Evolutionary conservation across 2,888 invertebrate genomes (phyloP), one percentile per base, ranked within the genome.

Genomic region (Corythucha ciliata): DNA sequence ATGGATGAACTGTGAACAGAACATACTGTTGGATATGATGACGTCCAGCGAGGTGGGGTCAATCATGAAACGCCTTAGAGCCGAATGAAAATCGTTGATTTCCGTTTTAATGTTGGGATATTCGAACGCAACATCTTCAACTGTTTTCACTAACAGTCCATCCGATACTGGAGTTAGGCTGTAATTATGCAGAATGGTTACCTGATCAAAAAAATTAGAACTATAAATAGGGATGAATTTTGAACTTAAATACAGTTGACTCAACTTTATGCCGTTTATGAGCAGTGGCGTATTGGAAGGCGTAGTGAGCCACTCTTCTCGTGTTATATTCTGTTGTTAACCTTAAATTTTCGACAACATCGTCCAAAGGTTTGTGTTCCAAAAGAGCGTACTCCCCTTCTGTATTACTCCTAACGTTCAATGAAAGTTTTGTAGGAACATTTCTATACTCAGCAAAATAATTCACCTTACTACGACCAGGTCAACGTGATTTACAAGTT

Each of bases 361-460:
- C 42, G 4, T 25, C 16, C 10, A 14, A 10, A 10, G 40, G 40
- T 34, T 41, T 18, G 21, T 50, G 50, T 36, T 50, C 50, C 42
- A 50, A 32, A 7, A 50, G 21, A 7, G 41, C 22, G 25, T 36
- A 50, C 20, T 50, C 50, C 1, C 50, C 50, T 42, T 50, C 50
- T 12, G 41, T 41, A 36, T 50, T 50, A 26, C 50, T 42, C 25
- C 50, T 50, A 14, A 33, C n/a, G n/a, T n/a, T n/a, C n/a, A n/a
- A n/a, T n/a, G n/a, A n/a, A n/a, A n/a, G n/a, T n/a, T n/a, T n/a
- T n/a, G n/a, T n/a, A n/a, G n/a, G n/a, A n/a, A n/a, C n/a, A n/a
- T n/a, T n/a, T n/a, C n/a, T n/a, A n/a, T n/a, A n/a, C n/a, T n/a
- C n/a, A n/a, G n/a, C n/a, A n/a, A n/a, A n/a, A n/a, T n/a, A n/a